Evolutionary conservation across 2,113 vertebrate genomes (phyloP).

Genomic region (Pachypanchax playfairii): DNA sequence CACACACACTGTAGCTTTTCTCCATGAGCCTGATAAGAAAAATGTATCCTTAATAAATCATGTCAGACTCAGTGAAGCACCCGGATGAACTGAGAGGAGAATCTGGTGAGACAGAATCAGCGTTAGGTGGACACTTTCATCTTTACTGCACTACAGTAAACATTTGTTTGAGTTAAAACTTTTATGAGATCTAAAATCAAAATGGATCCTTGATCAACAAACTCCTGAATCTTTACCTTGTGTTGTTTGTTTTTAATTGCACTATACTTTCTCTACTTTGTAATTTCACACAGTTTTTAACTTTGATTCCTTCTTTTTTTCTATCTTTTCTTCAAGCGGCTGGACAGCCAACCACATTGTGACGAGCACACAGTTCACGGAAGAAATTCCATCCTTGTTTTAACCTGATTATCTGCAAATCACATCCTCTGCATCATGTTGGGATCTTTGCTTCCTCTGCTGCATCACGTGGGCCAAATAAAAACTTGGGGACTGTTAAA

Average conservation of each 20-base stretch:
- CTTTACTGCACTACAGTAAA: conserved; percentile 1
- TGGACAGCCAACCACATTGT: conserved; percentile 97
- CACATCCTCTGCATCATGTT: conserved; percentile 54
- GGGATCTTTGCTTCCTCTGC: conserved; percentile 70
- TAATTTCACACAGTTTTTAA: neutral
- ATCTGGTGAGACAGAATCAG: too few species aligned
- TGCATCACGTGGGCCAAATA: conserved; percentile 38
- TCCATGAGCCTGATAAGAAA: too few species aligned
- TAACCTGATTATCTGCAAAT: conserved; percentile 62
- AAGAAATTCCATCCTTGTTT: conserved; percentile 57
- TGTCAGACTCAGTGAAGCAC: too few species aligned
- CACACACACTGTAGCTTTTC: too few species aligned
- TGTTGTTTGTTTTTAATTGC: conserved; percentile 18
- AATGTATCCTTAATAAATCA: too few species aligned
- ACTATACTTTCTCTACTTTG: conserved; percentile 5
- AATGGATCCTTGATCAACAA: neutral
- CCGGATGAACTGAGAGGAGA: too few species aligned
- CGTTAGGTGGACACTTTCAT: too few species aligned
- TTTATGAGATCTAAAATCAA: too few species aligned
- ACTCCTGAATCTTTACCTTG: conserved; percentile 11
- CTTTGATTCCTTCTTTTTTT: conserved; percentile 22
- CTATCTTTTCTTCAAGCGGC: conserved; percentile 81
- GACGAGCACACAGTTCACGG: conserved; percentile 74
- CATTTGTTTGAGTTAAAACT: conserved; percentile 1
- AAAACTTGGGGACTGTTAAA: conserved; percentile 27